Evolutionary conservation across 2,888 invertebrate species (phyloP).

Genomic region (Cantharis rufa): DNA sequence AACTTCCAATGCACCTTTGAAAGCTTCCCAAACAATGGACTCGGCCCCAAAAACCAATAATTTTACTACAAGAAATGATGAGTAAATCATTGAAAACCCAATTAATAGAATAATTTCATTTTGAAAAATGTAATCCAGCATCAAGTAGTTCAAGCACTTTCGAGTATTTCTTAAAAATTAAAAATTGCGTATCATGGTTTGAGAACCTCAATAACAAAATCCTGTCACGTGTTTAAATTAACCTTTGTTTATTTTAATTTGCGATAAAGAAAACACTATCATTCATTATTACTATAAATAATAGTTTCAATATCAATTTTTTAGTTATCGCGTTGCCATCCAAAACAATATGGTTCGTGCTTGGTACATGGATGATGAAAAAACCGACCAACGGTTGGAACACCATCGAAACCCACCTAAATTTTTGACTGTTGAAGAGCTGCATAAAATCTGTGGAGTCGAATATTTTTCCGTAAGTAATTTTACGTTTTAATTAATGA

Average conservation of each 20-base stretch:
- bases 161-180: not conserved
- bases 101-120: not conserved
- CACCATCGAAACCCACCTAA: slow-evolving; percentile 81
- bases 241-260: not conserved
- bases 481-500: not conserved
- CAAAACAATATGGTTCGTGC: slow-evolving; percentile 75
- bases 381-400: slow-evolving; percentile 77
- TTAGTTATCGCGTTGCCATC: not conserved
- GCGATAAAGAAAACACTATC: not conserved
- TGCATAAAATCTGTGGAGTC: slow-evolving; percentile 78
- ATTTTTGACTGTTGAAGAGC: slow-evolving; percentile 68
- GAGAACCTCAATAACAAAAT: not conserved
- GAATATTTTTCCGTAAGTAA: slow-evolving; percentile 80
- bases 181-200: not conserved
- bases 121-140: not conserved
- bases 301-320: not conserved
- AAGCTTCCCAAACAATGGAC: not conserved
- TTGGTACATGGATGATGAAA: slow-evolving; percentile 80
- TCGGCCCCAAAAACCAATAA: not conserved
- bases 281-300: not conserved
- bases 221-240: not conserved
- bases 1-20: not conserved
- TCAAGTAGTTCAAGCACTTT: not conserved
- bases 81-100: too few species aligned
- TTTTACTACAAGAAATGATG: not conserved